phyloP scores from a whole-genome alignment of 2,888 invertebrate genomes.

The Metacarcinus magister region DNA sequence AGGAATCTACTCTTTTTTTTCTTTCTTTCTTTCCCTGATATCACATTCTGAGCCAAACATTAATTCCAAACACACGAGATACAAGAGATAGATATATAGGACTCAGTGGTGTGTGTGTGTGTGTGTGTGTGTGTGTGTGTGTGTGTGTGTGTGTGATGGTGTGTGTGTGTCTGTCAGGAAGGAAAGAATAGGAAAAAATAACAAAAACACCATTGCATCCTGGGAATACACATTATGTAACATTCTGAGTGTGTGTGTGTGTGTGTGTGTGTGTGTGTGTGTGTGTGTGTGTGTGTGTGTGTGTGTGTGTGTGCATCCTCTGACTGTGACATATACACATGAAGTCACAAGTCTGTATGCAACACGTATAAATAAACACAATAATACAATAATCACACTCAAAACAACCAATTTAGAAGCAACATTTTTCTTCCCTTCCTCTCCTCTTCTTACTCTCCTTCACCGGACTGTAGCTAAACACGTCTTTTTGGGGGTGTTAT shows the following conservation, averaged over 20 bases:
- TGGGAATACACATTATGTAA: neutral
- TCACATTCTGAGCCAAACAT: too few relatives aligned
- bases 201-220: neutral
- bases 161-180: neutral
- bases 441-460: too few relatives aligned
- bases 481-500: neutral
- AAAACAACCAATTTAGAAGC: too few relatives aligned
- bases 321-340: neutral
- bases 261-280: constrained; percentile 26
- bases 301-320: neutral
- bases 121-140: neutral
- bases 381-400: too few relatives aligned
- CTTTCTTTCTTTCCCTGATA: too few relatives aligned
- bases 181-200: neutral
- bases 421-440: too few relatives aligned
- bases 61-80: too few relatives aligned
- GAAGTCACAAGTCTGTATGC: too few relatives aligned
- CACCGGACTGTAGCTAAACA: neutral
- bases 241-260: neutral
- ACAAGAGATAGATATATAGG: too few relatives aligned
- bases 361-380: too few relatives aligned
- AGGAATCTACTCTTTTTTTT: too few relatives aligned
- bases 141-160: neutral
- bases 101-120: neutral
- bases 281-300: constrained; percentile 26